phyloP scores from a whole-genome alignment of 2,797 vertebrate genomes.

The Tokudaia tokunoshimensis region DNA sequence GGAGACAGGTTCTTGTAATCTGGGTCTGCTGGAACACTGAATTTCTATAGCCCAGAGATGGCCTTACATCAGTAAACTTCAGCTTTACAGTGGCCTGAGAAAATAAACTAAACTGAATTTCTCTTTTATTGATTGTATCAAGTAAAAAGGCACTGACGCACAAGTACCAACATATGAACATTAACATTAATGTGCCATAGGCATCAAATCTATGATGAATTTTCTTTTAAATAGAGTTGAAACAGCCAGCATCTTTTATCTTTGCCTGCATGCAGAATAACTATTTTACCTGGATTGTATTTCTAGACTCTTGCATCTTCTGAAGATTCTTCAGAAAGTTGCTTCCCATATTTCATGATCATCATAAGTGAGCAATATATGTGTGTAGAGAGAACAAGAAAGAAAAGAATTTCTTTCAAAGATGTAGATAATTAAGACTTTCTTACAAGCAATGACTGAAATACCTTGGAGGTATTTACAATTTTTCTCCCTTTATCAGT shows the following conservation, averaged over 20 bases:
- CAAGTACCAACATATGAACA: background rate
- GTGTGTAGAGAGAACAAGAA: background rate
- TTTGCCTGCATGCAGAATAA: background rate
- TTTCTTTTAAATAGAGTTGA: background rate
- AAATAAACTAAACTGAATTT: conserved; percentile 43
- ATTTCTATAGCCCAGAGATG: background rate
- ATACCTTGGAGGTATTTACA: background rate
- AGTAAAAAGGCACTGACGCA: background rate
- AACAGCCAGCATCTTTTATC: background rate
- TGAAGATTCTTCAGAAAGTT: background rate
- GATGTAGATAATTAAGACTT: conserved; percentile 31
- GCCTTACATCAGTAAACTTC: background rate
- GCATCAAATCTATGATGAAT: background rate
- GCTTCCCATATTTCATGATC: background rate
- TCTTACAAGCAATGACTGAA: background rate
- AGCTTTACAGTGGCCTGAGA: background rate
- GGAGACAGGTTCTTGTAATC: background rate
- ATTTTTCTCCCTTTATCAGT: background rate
- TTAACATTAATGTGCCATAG: background rate
- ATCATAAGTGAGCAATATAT: background rate
- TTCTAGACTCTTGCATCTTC: background rate
- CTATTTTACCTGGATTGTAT: background rate
- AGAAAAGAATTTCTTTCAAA: background rate
- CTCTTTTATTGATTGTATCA: background rate
- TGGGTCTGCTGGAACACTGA: background rate